Evolutionary conservation across 2,888 invertebrate genomes (phyloP).

Genomic region (Epirrhoe alternata): DNA sequence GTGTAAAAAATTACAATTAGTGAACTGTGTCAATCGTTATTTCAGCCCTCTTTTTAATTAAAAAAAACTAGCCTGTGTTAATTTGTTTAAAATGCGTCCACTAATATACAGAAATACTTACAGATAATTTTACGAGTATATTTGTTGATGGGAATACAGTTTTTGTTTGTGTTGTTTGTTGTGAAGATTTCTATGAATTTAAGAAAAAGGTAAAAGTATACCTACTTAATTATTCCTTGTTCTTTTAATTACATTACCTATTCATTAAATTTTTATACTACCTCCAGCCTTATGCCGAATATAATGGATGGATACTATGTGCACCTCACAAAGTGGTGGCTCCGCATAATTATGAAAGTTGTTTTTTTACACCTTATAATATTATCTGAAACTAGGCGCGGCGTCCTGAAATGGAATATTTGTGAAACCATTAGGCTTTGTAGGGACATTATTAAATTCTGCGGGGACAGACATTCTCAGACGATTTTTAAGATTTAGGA

Average conservation of each 20-base stretch:
- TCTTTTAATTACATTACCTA: too few relatives aligned
- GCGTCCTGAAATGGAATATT: constrained; percentile 38
- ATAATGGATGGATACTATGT: background rate
- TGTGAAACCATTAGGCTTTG: constrained; percentile 40
- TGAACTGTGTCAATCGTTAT: background rate
- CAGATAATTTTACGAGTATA: too few relatives aligned
- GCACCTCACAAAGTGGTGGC: background rate
- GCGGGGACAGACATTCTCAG: constrained; percentile 34
- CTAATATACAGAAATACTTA: too few relatives aligned
- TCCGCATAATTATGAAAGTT: background rate
- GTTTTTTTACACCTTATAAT: constrained; percentile 1
- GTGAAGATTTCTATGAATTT: too few relatives aligned
- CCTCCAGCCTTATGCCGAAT: background rate
- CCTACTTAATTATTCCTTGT: too few relatives aligned
- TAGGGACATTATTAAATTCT: constrained; percentile 44
- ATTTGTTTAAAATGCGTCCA: too few relatives aligned
- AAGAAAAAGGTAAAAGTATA: too few relatives aligned
- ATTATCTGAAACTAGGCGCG: constrained; percentile 25
- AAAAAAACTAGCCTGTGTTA: too few relatives aligned
- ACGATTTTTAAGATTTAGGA: constrained; percentile 29
- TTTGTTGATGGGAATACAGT: too few relatives aligned
- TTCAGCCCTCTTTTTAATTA: too few relatives aligned
- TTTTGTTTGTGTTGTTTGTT: too few relatives aligned
- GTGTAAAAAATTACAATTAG: background rate
- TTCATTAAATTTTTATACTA: too few relatives aligned